phyloP scores from a whole-genome alignment of 2,113 vertebrate genomes.

The Dipodomys stephensi region DNA sequence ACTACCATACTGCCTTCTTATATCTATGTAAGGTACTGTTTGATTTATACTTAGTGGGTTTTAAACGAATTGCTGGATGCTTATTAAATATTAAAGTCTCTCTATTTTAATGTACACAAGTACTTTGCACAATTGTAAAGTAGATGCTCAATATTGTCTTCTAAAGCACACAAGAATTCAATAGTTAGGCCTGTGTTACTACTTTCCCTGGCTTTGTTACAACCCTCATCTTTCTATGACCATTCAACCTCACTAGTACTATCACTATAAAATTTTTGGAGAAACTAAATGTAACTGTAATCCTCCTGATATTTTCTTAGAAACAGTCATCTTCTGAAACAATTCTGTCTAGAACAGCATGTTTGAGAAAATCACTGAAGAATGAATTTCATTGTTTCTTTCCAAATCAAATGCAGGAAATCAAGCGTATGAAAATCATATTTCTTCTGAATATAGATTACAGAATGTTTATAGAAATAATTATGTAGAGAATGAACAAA shows the following conservation, averaged over 20 bases:
- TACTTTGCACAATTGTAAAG: background rate
- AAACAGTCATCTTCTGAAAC: slow-evolving; percentile 36
- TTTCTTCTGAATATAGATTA: slow-evolving; percentile 74
- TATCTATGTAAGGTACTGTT: background rate
- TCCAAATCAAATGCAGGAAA: slow-evolving; percentile 74
- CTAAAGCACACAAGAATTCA: background rate
- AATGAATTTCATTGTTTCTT: slow-evolving; percentile 70
- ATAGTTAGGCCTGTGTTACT: background rate
- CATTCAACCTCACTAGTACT: background rate
- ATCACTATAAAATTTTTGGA: background rate
- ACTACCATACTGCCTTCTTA: background rate
- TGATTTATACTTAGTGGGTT: background rate
- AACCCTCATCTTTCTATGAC: background rate
- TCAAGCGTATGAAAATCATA: slow-evolving; percentile 73
- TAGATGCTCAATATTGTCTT: background rate
- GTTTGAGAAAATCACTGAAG: slow-evolving; percentile 67
- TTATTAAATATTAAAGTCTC: background rate
- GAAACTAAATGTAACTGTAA: background rate
- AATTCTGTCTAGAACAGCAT: slow-evolving; percentile 28
- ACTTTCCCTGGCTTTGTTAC: background rate
- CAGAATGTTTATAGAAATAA: slow-evolving; percentile 78
- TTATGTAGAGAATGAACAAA: slow-evolving; percentile 75
- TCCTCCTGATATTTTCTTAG: background rate
- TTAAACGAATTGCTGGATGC: background rate
- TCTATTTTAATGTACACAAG: background rate